phyloP scores from a whole-genome alignment of 2,113 vertebrate species.

The Beaufortia kweichowensis region DNA sequence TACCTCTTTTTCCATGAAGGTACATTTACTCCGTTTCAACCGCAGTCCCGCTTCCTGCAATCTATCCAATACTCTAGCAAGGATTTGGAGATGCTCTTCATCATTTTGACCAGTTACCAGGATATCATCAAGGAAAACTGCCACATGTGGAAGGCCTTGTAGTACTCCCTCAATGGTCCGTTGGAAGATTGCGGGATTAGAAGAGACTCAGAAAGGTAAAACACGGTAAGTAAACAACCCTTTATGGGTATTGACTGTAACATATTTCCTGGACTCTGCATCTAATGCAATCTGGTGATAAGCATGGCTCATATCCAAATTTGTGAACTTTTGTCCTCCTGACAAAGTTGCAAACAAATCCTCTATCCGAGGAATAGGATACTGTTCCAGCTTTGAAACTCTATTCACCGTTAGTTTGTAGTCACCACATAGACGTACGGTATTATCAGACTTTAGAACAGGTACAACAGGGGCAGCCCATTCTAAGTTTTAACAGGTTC shows the following conservation, averaged over 20 bases:
- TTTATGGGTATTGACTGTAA: slow-evolving; percentile 46
- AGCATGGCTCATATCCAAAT: slow-evolving; percentile 46
- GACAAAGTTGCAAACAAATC: slow-evolving; percentile 35
- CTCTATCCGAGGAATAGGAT: slow-evolving; percentile 5
- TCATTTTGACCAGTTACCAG: slow-evolving; percentile 25
- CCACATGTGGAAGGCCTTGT: slow-evolving; percentile 9
- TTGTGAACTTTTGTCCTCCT: slow-evolving; percentile 32
- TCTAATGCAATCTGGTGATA: slow-evolving; percentile 31
- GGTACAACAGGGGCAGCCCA: not conserved
- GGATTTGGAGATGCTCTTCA: slow-evolving; percentile 19
- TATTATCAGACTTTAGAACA: not conserved
- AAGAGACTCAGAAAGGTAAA: slow-evolving; percentile 17
- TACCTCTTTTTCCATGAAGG: slow-evolving; percentile 7
- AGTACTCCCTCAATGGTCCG: slow-evolving; percentile 40
- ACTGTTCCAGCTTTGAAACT: too few relatives aligned
- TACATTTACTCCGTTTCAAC: slow-evolving; percentile 8
- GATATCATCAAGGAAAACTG: slow-evolving; percentile 50
- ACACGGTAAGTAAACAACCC: slow-evolving; percentile 23
- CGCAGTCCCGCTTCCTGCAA: slow-evolving; percentile 20
- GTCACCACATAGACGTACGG: not conserved
- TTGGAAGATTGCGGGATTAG: slow-evolving; percentile 33
- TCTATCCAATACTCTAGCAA: not conserved
- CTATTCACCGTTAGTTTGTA: too few relatives aligned
- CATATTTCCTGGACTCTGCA: not conserved
- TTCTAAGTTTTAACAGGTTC: not conserved